Evolutionary conservation across 2,797 vertebrate genomes (phyloP).

Genomic region (Valencia hispanica): DNA sequence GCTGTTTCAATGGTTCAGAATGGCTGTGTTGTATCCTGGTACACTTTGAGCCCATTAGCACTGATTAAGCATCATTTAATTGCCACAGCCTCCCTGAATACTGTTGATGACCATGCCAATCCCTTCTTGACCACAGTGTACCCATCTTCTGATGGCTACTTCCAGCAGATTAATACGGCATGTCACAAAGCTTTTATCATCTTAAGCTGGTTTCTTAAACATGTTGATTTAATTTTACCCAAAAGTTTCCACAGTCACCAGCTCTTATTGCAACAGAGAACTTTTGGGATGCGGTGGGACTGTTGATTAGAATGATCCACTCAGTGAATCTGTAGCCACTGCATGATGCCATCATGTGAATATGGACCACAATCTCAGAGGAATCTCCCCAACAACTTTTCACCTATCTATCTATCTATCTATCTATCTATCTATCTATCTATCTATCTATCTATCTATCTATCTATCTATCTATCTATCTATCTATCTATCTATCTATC

Average conservation of each 20-base stretch:
- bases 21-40: background rate
- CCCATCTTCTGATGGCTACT: constrained; percentile 53
- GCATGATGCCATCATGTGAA: background rate
- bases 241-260: background rate
- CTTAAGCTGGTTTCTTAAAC: background rate
- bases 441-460: no score
- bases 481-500: no score
- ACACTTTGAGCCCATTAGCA: background rate
- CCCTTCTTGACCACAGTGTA: constrained; percentile 34
- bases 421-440: no score
- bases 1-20: background rate
- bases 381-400: no score
- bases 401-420: no score
- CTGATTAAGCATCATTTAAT: background rate
- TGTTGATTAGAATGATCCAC: background rate
- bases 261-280: background rate
- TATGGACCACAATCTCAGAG: no score
- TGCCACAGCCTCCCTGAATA: background rate
- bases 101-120: background rate
- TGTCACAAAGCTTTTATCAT: background rate
- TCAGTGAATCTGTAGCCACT: background rate
- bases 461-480: no score
- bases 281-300: background rate
- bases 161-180: constrained; percentile 26
- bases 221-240: background rate